These are phyloP conservation scores for Aleiodes sp. DNA, from an alignment of 1,140 invertebrate species.

Conservation along the genomic window DNA sequence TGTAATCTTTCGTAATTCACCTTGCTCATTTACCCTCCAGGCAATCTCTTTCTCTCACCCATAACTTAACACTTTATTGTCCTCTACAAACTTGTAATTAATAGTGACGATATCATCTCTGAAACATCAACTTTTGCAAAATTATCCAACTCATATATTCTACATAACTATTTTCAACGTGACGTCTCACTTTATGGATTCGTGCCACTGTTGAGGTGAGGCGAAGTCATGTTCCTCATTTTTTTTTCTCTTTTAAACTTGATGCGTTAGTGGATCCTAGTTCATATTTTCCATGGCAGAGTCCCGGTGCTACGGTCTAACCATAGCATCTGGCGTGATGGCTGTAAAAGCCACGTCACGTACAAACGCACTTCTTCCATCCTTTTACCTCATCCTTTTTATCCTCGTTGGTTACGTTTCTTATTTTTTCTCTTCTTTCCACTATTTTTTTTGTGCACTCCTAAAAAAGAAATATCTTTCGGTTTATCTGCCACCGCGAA, in stretches of 20 bases:
- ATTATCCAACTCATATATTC: too few relatives aligned
- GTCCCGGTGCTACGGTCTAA: slow-evolving; percentile 24
- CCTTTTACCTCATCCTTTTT: slow-evolving; percentile 28
- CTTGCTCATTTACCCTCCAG: neutral
- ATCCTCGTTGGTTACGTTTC: too few relatives aligned
- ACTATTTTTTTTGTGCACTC: too few relatives aligned
- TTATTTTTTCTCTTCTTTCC: slow-evolving; percentile 23
- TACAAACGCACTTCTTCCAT: slow-evolving; percentile 51
- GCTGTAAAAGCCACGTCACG: slow-evolving; percentile 58
- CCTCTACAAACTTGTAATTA: neutral
- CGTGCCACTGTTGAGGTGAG: slow-evolving; percentile 12
- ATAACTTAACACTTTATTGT: slow-evolving; percentile 1
- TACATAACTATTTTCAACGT: neutral
- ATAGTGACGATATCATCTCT: neutral
- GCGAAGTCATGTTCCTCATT: neutral
- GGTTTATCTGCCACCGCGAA: slow-evolving; percentile 11
- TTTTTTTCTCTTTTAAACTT: neutral
- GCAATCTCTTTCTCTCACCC: neutral
- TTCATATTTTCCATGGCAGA: neutral
- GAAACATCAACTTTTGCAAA: too few relatives aligned
- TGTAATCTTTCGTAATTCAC: neutral
- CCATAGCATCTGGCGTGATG: slow-evolving; percentile 59
- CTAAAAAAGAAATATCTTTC: neutral
- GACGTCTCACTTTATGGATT: slow-evolving; percentile 10
- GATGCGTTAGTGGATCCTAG: neutral